phyloP scores from a whole-genome alignment of 2,797 vertebrate genomes.

The Holocentrus rufus region DNA sequence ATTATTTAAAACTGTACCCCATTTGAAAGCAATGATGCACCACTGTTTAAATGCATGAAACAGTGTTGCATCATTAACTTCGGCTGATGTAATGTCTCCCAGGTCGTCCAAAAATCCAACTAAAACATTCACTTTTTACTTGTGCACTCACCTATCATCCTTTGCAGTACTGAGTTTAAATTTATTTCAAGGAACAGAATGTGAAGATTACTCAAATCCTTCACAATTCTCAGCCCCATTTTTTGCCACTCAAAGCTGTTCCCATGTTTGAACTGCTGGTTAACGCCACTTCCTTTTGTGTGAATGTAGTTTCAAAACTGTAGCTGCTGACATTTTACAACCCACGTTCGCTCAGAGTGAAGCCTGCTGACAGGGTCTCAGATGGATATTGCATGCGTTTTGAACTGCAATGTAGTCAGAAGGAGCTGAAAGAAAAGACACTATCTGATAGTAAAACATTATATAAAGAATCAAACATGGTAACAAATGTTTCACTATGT shows the following conservation, averaged over 20 bases:
- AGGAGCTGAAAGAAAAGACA: not conserved
- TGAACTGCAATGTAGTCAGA: not conserved
- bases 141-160: too few species aligned
- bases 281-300: not conserved
- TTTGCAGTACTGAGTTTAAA: too few species aligned
- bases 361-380: not conserved
- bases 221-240: not conserved
- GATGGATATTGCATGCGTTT: not conserved
- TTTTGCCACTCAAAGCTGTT: not conserved
- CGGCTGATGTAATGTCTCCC: too few species aligned
- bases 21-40: too few species aligned
- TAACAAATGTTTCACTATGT: not conserved
- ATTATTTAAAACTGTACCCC: slow-evolving; percentile 6
- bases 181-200: too few species aligned
- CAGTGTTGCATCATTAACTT: too few species aligned
- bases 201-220: too few species aligned
- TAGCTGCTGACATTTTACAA: not conserved
- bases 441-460: not conserved
- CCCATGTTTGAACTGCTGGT: not conserved
- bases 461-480: too few species aligned
- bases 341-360: not conserved
- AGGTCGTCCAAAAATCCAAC: too few species aligned
- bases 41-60: too few species aligned
- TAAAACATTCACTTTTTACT: too few species aligned
- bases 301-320: not conserved